Evolutionary conservation across 2,113 vertebrate species (phyloP).

Genomic region (Nerophis ophidion): DNA sequence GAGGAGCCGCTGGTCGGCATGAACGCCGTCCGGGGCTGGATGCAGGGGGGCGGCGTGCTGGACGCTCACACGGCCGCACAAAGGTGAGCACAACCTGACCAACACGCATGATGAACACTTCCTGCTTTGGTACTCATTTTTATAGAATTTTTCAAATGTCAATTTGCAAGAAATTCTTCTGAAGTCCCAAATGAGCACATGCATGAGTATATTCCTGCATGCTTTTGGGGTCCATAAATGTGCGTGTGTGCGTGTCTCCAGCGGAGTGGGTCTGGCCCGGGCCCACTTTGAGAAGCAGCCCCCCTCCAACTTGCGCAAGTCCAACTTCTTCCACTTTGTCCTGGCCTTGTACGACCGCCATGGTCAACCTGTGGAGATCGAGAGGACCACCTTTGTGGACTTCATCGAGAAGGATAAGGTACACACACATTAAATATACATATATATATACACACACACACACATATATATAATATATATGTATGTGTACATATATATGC

Average conservation of each 20-base stretch:
- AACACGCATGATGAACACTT: too few species aligned
- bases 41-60: constrained; percentile 97
- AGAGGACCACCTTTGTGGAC: constrained; percentile 92
- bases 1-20: constrained; percentile 97
- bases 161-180: too few species aligned
- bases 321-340: constrained; percentile 99
- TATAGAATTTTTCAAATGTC: too few species aligned
- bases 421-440: constrained; percentile 51
- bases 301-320: constrained; percentile 95
- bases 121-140: too few species aligned
- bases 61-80: constrained; percentile 97
- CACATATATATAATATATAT: too few species aligned
- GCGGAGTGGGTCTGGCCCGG: constrained; percentile 95
- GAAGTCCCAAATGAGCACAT: neutral
- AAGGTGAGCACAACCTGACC: constrained; percentile 77
- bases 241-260: constrained; percentile 72
- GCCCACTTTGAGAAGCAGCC: constrained; percentile 99
- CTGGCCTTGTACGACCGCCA: constrained; percentile 96
- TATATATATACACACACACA: too few species aligned
- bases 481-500: too few species aligned
- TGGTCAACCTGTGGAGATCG: constrained; percentile 97
- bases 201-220: too few species aligned
- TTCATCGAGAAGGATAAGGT: constrained; percentile 99
- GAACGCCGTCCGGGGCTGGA: constrained; percentile 97
- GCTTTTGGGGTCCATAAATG: neutral